These are phyloP conservation scores for Zaprionus capensis DNA, from an alignment of 1,140 invertebrate genomes.

Conservation along the genomic window DNA sequence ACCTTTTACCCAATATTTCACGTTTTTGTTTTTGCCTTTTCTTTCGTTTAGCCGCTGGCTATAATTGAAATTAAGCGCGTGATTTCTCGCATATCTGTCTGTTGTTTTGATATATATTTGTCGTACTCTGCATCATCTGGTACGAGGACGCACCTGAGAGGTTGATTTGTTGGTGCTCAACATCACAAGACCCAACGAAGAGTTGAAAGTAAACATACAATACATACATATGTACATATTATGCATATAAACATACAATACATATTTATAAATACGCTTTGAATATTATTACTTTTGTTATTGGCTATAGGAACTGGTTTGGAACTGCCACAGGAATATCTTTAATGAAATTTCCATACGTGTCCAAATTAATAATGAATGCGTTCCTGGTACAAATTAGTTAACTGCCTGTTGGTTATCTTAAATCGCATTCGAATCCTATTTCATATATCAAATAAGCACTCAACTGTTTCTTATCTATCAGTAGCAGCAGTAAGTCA, in stretches of 20 bases:
- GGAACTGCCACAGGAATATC: conserved; percentile 5
- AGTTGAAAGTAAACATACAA: neutral
- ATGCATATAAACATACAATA: neutral
- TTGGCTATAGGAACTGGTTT: conserved; percentile 34
- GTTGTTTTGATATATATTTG: conserved; percentile 26
- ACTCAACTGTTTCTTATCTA: neutral
- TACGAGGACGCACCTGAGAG: conserved; percentile 11
- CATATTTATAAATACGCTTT: neutral
- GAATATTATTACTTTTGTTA: neutral
- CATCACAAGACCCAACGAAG: conserved; percentile 1
- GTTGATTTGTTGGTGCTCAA: neutral
- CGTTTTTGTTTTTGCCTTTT: conserved; percentile 13
- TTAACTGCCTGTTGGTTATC: neutral
- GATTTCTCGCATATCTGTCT: conserved; percentile 2
- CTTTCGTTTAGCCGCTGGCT: conserved; percentile 12
- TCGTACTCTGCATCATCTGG: conserved; percentile 27
- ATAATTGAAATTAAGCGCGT: conserved; percentile 14
- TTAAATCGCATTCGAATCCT: neutral
- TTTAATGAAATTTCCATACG: conserved; percentile 7
- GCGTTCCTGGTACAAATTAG: neutral
- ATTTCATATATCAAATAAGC: neutral
- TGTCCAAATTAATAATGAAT: neutral
- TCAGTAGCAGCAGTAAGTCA: neutral
- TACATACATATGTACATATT: neutral
- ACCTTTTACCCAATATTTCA: conserved; percentile 28